These are phyloP conservation scores for Latrodectus hesperus DNA, from an alignment of 2,888 invertebrate genomes.

Conservation along the genomic window DNA sequence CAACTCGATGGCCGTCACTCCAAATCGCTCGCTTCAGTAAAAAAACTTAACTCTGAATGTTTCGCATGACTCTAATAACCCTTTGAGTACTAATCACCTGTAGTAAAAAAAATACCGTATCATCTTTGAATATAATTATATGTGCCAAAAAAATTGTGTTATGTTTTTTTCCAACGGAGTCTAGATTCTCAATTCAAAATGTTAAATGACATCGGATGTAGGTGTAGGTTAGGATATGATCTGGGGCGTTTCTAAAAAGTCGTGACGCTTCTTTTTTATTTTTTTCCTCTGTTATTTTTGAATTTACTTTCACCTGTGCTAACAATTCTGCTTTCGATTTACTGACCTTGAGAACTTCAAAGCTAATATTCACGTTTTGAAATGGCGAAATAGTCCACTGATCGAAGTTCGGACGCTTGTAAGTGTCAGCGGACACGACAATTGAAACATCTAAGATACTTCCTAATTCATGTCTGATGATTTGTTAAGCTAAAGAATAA, in stretches of 20 bases:
- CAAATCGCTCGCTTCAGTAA: neutral
- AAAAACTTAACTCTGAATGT: neutral
- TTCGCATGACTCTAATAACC: neutral
- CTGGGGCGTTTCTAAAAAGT: neutral
- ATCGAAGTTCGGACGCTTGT: too few species aligned
- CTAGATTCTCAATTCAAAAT: neutral
- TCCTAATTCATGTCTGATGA: too few species aligned
- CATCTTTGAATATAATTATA: neutral
- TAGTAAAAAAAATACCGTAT: neutral
- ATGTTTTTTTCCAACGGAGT: neutral
- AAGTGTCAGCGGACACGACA: too few species aligned
- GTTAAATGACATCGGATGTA: neutral
- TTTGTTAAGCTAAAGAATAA: too few species aligned
- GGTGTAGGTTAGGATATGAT: conserved; percentile 2
- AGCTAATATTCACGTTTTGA: neutral
- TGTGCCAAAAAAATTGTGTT: neutral
- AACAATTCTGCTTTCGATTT: neutral
- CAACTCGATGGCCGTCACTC: neutral
- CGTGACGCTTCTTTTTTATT: neutral
- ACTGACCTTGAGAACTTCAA: neutral
- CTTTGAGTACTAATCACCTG: neutral
- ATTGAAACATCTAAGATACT: too few species aligned
- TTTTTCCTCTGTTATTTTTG: too few species aligned
- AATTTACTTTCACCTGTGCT: neutral
- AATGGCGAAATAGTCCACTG: neutral